Conservation (phyloP, 2,888 invertebrate species). For the Agrypnus murinus region DNA sequence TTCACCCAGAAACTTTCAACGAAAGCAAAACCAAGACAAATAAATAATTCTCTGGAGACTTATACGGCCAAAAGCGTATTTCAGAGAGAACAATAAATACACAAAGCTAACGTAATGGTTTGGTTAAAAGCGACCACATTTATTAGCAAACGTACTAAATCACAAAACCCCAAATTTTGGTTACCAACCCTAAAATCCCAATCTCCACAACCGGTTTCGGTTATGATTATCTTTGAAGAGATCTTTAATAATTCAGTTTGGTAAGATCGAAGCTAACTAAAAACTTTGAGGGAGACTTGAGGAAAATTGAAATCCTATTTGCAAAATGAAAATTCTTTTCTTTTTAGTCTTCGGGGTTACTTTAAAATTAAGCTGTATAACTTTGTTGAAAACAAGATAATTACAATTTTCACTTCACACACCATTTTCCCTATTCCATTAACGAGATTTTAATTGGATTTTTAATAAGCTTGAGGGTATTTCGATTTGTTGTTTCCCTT, state of each 20-base stretch:
- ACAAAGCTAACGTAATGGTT: not conserved
- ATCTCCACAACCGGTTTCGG: not conserved
- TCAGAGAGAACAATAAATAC: not conserved
- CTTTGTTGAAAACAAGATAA: not conserved
- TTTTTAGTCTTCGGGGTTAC: not conserved
- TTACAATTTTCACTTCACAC: not conserved
- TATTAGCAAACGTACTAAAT: not conserved
- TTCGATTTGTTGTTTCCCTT: too few species aligned
- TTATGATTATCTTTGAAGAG: not conserved
- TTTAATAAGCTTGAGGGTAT: too few species aligned
- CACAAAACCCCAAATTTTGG: not conserved
- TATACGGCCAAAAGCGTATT: not conserved
- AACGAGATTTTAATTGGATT: too few species aligned
- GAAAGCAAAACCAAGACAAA: not conserved
- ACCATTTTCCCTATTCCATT: too few species aligned
- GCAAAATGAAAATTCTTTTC: not conserved
- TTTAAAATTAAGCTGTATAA: not conserved
- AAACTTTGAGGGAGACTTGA: not conserved
- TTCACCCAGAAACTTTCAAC: not conserved
- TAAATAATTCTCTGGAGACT: not conserved
- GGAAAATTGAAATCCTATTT: not conserved
- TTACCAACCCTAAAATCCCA: not conserved
- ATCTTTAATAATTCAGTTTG: not conserved
- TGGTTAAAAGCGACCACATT: slow-evolving; percentile 1
- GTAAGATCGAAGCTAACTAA: not conserved